Evolutionary conservation across 2,888 invertebrate species (phyloP).

Genomic region (Cataglyphis livida): DNA sequence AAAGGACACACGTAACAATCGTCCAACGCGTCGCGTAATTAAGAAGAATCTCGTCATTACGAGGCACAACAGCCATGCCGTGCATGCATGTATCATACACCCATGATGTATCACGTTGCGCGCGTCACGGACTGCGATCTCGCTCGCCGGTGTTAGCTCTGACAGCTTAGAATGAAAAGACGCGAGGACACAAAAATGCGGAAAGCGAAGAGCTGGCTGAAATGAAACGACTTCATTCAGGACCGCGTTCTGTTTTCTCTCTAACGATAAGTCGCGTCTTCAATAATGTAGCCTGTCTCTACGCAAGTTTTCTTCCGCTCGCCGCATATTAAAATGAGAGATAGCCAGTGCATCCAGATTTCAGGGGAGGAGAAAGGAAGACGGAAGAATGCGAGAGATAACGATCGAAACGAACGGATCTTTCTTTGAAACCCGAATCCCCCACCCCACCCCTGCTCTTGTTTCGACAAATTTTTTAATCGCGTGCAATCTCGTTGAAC

Average conservation of each 20-base stretch:
- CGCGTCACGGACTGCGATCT: constrained; percentile 15
- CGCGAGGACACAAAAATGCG: background rate
- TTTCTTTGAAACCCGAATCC: background rate
- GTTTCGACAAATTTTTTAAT: background rate
- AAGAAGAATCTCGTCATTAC: constrained; percentile 21
- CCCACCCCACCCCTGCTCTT: too few species aligned
- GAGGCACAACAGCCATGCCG: constrained; percentile 1
- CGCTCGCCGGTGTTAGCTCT: constrained; percentile 1
- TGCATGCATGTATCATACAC: background rate
- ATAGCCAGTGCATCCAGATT: background rate
- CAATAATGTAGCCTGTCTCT: background rate
- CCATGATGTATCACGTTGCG: constrained; percentile 13
- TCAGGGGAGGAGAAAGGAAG: background rate
- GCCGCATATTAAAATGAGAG: background rate
- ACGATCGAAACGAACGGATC: background rate
- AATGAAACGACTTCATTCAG: background rate
- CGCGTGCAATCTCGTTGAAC: background rate
- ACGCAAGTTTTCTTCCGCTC: background rate
- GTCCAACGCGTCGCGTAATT: constrained; percentile 1
- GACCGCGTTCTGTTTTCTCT: background rate
- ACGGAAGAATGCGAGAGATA: background rate
- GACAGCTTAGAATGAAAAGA: constrained; percentile 6
- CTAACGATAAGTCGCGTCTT: background rate
- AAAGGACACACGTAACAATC: background rate
- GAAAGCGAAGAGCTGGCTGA: background rate